These are phyloP conservation scores for Hirtodrosophila alboralis DNA, from an alignment of 2,888 invertebrate species.

Conservation along the genomic window DNA sequence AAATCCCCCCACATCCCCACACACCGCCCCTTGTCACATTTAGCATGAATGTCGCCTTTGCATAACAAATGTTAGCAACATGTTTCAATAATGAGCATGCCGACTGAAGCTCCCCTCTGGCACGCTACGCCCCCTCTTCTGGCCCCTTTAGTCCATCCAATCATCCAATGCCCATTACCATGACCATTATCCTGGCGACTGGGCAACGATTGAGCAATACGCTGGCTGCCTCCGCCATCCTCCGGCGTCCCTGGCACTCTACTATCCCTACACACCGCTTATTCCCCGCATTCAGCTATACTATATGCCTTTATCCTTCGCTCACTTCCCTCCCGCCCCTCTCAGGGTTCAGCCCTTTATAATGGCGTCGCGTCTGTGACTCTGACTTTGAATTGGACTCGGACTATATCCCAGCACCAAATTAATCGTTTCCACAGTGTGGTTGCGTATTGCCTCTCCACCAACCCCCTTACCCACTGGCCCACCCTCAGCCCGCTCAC, in stretches of 20 bases:
- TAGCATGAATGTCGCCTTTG: constrained; percentile 69
- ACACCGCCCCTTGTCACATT: constrained; percentile 27
- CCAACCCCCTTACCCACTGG: neutral
- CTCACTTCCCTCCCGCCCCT: constrained; percentile 4
- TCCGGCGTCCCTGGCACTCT: too few relatives aligned
- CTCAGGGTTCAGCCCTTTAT: constrained; percentile 42
- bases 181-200: constrained; percentile 43
- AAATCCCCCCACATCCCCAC: neutral
- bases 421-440: constrained; percentile 76
- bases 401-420: constrained; percentile 46
- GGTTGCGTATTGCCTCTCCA: constrained; percentile 20
- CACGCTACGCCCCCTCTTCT: neutral
- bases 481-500: neutral
- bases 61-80: constrained; percentile 76
- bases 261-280: too few relatives aligned
- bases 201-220: constrained; percentile 67
- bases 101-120: neutral
- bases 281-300: too few relatives aligned
- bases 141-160: neutral
- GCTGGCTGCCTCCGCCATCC: constrained; percentile 39
- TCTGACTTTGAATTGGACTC: constrained; percentile 9
- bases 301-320: neutral
- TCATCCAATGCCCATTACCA: constrained; percentile 31
- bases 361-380: constrained; percentile 29
- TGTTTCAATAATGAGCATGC: constrained; percentile 74